Conservation (phyloP, 2,797 vertebrate genomes). For the Diplodus puntazzo region DNA sequence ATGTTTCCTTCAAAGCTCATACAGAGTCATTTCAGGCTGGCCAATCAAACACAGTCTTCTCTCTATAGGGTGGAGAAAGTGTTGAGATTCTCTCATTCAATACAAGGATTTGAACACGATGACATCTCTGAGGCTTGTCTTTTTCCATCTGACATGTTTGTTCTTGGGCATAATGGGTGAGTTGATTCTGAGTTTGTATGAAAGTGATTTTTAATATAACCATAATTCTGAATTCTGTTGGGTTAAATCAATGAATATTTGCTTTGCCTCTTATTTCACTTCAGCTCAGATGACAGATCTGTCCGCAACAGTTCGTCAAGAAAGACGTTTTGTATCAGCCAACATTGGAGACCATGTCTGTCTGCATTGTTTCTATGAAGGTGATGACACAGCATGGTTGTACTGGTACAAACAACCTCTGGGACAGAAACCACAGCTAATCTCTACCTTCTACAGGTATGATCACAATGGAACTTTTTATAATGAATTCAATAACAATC, state of each 20-base stretch:
- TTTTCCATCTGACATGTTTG: slow-evolving; percentile 30
- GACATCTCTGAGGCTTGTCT: slow-evolving; percentile 6
- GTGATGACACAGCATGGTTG: background rate
- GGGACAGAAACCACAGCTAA: slow-evolving; percentile 26
- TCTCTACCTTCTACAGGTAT: slow-evolving; percentile 36
- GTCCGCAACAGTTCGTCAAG: background rate
- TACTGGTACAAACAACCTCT: slow-evolving; percentile 47
- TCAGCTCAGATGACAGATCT: slow-evolving; percentile 4
- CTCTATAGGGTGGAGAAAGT: slow-evolving; percentile 7
- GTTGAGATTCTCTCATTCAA: background rate
- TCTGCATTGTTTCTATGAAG: slow-evolving; percentile 29
- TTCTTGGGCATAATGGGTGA: slow-evolving; percentile 37
- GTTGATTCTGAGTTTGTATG: background rate
- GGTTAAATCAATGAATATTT: background rate
- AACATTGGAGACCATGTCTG: slow-evolving; percentile 34
- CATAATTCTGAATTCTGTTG: background rate
- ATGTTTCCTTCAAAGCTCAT: slow-evolving; percentile 3
- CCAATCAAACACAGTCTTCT: slow-evolving; percentile 25
- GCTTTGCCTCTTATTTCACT: background rate
- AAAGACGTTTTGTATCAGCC: background rate
- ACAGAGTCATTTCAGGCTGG: background rate
- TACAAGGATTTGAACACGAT: background rate
- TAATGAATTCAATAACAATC: slow-evolving; percentile 17
- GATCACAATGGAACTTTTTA: background rate
- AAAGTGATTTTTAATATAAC: background rate